These are phyloP conservation scores for Melanostoma mellinum DNA, from an alignment of 2,888 invertebrate species.

Conservation along the genomic window DNA sequence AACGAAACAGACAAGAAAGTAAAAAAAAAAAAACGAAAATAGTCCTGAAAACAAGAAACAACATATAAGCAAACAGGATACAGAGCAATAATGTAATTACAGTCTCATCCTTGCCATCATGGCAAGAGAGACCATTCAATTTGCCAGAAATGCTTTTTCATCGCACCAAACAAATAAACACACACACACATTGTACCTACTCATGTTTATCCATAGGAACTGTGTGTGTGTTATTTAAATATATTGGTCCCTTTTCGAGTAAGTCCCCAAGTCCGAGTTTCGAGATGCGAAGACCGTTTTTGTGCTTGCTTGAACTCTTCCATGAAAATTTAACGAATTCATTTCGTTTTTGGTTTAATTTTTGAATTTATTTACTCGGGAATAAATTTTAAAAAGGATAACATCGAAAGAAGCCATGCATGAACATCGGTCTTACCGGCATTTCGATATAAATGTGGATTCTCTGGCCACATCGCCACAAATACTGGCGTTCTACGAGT, in stretches of 20 bases:
- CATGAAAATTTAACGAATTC: constrained; percentile 67
- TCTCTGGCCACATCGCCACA: constrained; percentile 45
- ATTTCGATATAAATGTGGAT: constrained; percentile 24
- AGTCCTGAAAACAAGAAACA: constrained; percentile 31
- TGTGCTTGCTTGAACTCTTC: constrained; percentile 44
- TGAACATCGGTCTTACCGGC: constrained; percentile 59
- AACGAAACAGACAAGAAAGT: constrained; percentile 16
- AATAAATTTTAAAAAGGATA: constrained; percentile 71
- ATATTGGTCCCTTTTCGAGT: not conserved
- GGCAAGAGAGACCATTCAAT: constrained; percentile 45
- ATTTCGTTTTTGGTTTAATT: constrained; percentile 69
- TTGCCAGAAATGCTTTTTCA: constrained; percentile 33
- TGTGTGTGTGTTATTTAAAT: constrained; percentile 36
- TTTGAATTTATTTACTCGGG: constrained; percentile 71
- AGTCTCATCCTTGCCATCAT: constrained; percentile 45
- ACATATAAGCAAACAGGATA: constrained; percentile 37
- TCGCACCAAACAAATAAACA: not conserved
- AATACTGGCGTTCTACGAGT: constrained; percentile 53
- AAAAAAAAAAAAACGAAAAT: not conserved
- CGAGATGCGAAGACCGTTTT: constrained; percentile 1
- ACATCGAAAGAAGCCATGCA: constrained; percentile 68
- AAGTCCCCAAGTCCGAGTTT: not conserved
- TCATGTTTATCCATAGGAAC: not conserved
- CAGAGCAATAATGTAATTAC: constrained; percentile 60
- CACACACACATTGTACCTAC: constrained; percentile 26